Base-by-base conservation (phyloP, 37 sponge, comb jelly and placozoan genomes). In the Dysidea cf. avara region DNA sequence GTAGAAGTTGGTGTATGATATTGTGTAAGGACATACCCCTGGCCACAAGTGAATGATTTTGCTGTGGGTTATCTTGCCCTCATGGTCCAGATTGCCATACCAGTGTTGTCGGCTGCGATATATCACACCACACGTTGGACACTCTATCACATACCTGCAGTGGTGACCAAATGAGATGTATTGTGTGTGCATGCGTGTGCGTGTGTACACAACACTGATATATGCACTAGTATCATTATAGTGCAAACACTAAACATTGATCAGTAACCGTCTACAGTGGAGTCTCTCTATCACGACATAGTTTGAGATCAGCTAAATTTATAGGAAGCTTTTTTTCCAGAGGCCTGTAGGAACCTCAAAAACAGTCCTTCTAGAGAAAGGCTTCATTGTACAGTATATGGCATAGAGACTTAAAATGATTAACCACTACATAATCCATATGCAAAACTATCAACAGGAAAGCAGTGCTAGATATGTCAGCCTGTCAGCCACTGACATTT, bases 61-160 rank as follows among this genome's bases (percentile, higher is more conserved):
- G 4, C 86, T 87, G 53, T 81, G 68, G 37, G 88, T 84, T 13
- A 90, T 80, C 12, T 68, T 60, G 29, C 82, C 86, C 28, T 84
- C 83, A 33, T 92, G 90, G 11, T 62, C 77, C 50, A 53, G 81
- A 61, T 91, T 96, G 7, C 96, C 96, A 82, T 88, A 96, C 96
- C 96, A 96, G 72, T 88, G 70, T 86, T 88, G 86, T 18, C 96
- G 20, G 72, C 93, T 92, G 22, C 93, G 86, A 71, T 88, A 96
- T 52, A 96, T 92, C 48, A 96, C 78, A 17, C 92, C 96, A 80
- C 92, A 92, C 48, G 81, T 43, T 37, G 74, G 59, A 36, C 96
- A 96, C 71, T 96, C 96, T 30, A 96, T 60, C 3, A 96, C 81
- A 60, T 84, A 94, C 43, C 94, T 94, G 68, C 36, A 47, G 12